Percentiles rank a stretch among this genome's conserved stretches.
Conservation (phyloP, 1,140 invertebrate genomes). For the Rhagoletis zephyria region DNA sequence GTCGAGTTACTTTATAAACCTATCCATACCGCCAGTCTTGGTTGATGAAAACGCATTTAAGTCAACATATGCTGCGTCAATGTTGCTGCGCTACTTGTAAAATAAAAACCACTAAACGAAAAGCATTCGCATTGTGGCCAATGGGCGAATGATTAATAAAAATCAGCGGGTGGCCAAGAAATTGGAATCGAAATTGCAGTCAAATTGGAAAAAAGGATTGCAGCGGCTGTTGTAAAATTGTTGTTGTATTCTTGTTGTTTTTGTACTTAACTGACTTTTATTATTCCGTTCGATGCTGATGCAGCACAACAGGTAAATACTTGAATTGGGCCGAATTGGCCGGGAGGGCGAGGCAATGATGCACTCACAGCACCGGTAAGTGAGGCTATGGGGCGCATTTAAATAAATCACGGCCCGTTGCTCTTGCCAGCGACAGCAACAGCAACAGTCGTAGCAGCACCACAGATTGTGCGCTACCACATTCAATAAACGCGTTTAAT, state of each 20-base stretch:
- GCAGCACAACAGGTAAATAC: constrained; percentile 42
- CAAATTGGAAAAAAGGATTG: constrained; percentile 29
- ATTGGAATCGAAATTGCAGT: constrained; percentile 49
- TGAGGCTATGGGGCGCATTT: constrained; percentile 21
- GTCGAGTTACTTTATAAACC: too few species aligned
- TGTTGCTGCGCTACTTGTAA: neutral
- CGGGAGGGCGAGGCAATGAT: neutral
- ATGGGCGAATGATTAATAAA: constrained; percentile 48
- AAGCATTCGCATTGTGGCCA: constrained; percentile 15
- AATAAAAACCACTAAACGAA: neutral
- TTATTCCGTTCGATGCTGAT: constrained; percentile 23
- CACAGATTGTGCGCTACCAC: neutral
- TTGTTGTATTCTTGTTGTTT: neutral
- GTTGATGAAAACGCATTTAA: too few species aligned
- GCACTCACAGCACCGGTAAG: neutral
- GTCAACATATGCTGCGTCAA: too few species aligned
- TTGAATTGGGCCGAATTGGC: neutral
- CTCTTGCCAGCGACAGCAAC: neutral
- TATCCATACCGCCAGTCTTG: too few species aligned
- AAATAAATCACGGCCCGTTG: constrained; percentile 24
- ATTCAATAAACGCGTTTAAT: constrained; percentile 46
- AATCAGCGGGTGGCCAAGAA: constrained; percentile 48
- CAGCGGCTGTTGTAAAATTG: neutral
- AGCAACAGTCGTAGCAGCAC: neutral
- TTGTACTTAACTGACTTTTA: neutral